Base-by-base conservation (phyloP, 2,888 invertebrate genomes). In the Meghimatium bilineatum region DNA sequence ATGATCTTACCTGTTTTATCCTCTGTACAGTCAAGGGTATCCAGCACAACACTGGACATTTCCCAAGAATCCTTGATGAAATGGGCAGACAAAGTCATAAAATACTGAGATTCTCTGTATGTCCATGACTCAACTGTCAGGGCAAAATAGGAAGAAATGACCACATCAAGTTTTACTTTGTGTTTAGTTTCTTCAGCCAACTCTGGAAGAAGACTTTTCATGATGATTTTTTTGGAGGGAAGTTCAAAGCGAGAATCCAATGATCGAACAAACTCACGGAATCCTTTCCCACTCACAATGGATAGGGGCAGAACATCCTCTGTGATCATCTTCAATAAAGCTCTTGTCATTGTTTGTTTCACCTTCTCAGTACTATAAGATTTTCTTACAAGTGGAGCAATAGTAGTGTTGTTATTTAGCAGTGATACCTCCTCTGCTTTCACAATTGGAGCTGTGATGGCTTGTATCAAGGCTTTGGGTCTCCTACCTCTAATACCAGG, bases 51-150 rank as follows among this genome's bases (percentile, higher is more conserved):
- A 56, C 82, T 82, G 38, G 52, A 44, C 82, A 79, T 79, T 63
- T 81, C 79, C 82, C 82, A 82, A 17, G 74, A 78, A 56, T 82
- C 79, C 71, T 85, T 82, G 34, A 85, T 80, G 49, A 78, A 85
- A 44, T 85, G 85, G 29, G 82, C 78, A n/a, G 82, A 71, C 52
- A 85, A 20, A 20, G 79, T 85, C 67, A 85, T 82, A 56, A 72
- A 82, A 36, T 14, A 38, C 32, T 85, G 82, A 8, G 69, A 63
- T 20, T 75, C 75, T n/a, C 79, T 49, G 38, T 82, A 79, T 12
- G 38, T 75, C 85, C 85, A 85, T 20, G 79, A 66, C 32, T 85
- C 85, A 12, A 82, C 79, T 49, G 85, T 82, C 36, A 85, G 29
- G 36, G 82, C 79, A 74, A 85, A 79, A 44, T 49, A 82, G 6